Evolutionary conservation across 2,888 invertebrate genomes (phyloP).

Genomic region (Copidosoma aretas): DNA sequence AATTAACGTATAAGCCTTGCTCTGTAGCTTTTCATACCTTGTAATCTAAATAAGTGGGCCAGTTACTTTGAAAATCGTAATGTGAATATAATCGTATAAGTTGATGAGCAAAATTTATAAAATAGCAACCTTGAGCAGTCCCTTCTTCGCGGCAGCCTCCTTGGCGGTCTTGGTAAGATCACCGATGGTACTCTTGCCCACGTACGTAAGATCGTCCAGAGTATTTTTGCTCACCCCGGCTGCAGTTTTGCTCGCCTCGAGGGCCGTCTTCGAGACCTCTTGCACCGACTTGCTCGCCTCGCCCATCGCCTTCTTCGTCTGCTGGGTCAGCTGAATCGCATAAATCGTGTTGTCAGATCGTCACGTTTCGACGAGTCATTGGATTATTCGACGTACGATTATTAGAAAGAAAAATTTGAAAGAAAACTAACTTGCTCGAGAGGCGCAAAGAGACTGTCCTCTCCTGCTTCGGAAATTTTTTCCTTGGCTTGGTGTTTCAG

Average conservation of each 20-base stretch:
- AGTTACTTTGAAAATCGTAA: slow-evolving; percentile 1
- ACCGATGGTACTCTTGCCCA: slow-evolving; percentile 87
- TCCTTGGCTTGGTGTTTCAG: slow-evolving; percentile 71
- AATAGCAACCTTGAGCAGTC: slow-evolving; percentile 73
- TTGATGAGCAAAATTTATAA: background rate
- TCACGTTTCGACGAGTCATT: no score
- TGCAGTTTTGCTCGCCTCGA: slow-evolving; percentile 87
- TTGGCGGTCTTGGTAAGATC: slow-evolving; percentile 91
- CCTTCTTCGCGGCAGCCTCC: slow-evolving; percentile 85
- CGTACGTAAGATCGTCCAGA: slow-evolving; percentile 85
- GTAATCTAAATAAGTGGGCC: no score
- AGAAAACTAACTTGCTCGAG: slow-evolving; percentile 76
- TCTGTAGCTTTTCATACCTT: no score
- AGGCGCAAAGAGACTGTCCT: slow-evolving; percentile 78
- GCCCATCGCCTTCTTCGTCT: slow-evolving; percentile 87
- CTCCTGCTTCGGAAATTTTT: slow-evolving; percentile 73
- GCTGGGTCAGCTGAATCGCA: slow-evolving; percentile 71
- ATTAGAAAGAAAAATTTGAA: background rate
- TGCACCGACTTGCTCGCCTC: slow-evolving; percentile 82
- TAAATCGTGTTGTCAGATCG: background rate
- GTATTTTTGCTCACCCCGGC: slow-evolving; percentile 89
- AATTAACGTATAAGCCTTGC: no score
- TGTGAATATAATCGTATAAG: slow-evolving; percentile 3
- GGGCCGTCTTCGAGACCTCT: slow-evolving; percentile 83
- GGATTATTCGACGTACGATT: no score